phyloP scores from a whole-genome alignment of 2,888 invertebrate genomes.

The Ophioninae sp. region DNA sequence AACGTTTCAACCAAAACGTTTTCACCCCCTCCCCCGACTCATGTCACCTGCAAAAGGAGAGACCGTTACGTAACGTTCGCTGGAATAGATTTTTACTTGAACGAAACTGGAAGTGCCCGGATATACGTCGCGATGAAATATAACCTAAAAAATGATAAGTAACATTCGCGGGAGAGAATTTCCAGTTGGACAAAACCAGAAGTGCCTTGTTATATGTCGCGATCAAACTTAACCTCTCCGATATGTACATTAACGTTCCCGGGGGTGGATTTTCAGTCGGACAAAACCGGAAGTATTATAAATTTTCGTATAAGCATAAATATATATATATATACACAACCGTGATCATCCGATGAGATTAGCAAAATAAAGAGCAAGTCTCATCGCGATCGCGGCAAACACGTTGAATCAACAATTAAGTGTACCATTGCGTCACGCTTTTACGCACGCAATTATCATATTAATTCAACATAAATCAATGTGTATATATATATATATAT shows the following conservation, averaged over 20 bases:
- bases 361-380: constrained; percentile 29
- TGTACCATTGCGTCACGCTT: constrained; percentile 27
- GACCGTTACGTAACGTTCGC: neutral
- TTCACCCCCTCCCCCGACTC: neutral
- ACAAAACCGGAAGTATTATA: neutral
- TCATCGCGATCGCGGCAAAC: constrained; percentile 29
- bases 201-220: too few species aligned
- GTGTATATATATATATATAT: neutral
- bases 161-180: too few species aligned
- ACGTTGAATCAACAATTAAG: constrained; percentile 27
- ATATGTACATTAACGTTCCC: neutral
- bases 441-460: constrained; percentile 2
- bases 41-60: neutral
- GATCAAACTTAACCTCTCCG: too few species aligned
- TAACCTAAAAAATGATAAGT: too few species aligned
- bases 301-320: neutral
- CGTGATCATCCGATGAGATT: neutral
- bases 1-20: neutral
- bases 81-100: neutral
- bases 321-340: neutral
- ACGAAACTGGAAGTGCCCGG: neutral
- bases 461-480: neutral
- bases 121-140: too few species aligned
- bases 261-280: neutral
- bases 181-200: too few species aligned